Evolutionary conservation across 2,888 invertebrate species (phyloP), one percentile per base, ranked within the genome.

Genomic region (Phlogophora meticulosa): DNA sequence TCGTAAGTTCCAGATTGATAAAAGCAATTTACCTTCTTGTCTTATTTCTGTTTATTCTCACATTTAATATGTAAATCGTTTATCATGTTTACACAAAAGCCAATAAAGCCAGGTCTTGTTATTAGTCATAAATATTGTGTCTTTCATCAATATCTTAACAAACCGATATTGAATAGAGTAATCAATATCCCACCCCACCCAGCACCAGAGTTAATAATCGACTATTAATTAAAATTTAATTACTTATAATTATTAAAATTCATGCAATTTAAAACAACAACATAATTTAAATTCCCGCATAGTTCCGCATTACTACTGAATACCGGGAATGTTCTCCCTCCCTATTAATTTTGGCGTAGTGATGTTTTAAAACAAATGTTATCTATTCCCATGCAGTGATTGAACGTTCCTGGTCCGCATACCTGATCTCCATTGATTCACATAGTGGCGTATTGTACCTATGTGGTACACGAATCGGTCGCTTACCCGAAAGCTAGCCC

Each of bases 391-490:
- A 61, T 78, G 70, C 66, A 76, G 78, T 80, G 80, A 83, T 85
- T 85, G 83, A 69, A 76, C 78, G 70, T 78, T 75, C 73, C 76
- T 82, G 76, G 68, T 63, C 67, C 73, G 68, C 76, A 82, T 82
- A 81, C 72, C 74, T 82, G 78, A 74, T 67, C 75, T 77, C 71
- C 74, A 85, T 84, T 82, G 83, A 81, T 80, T 76, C 78, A 69
- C 66, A 70, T 76, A 76, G 72, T 73, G 68, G 77, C 66, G 66
- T 74, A 60, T 70, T 71, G 73, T 64, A 66, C 71, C 28, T 28
- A 28, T 5, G 57, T 75, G 77, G 72, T 73, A 78, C 81, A 80
- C 85, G 85, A 85, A 86, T 86, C 86, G 76, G 85, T 88, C 86
- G 85, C 73, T 72, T 86, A 83, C 84, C 83, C 76, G 73, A 79